phyloP scores from a whole-genome alignment of 2,888 invertebrate species.

The Cyclophora albipunctata region DNA sequence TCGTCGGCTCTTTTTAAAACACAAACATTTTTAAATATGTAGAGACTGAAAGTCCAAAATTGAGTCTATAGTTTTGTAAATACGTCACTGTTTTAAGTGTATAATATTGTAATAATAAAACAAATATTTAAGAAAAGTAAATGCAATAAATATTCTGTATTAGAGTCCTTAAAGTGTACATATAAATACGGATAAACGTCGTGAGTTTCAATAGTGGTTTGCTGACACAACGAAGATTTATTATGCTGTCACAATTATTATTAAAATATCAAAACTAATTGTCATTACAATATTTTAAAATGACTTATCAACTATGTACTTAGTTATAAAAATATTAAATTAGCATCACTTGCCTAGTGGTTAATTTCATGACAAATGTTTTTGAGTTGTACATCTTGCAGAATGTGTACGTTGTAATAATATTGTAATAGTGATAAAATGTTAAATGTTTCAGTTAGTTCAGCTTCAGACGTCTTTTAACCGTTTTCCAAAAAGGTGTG shows the following conservation, averaged over 20 bases:
- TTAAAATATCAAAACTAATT: too few species aligned
- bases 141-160: slow-evolving; percentile 72
- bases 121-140: slow-evolving; percentile 65
- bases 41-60: slow-evolving; percentile 75
- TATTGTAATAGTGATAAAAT: too few species aligned
- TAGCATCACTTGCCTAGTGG: too few species aligned
- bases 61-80: slow-evolving; percentile 75
- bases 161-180: slow-evolving; percentile 61
- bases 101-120: slow-evolving; percentile 59
- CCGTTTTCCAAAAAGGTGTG: slow-evolving; percentile 72
- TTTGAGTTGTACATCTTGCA: too few species aligned
- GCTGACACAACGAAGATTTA: slow-evolving; percentile 32
- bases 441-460: slow-evolving; percentile 25
- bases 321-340: too few species aligned
- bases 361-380: too few species aligned
- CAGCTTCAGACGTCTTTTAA: slow-evolving; percentile 55
- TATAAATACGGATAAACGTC: slow-evolving; percentile 44
- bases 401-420: too few species aligned
- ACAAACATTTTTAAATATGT: slow-evolving; percentile 54
- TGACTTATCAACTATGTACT: too few species aligned
- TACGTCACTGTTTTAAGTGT: slow-evolving; percentile 70
- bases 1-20: slow-evolving; percentile 45
- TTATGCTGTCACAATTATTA: not conserved
- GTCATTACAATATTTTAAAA: too few species aligned
- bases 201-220: slow-evolving; percentile 34